Evolutionary conservation across 1,140 invertebrate species (phyloP), one percentile per base, ranked within the genome.

Genomic region (Nebria ingens): DNA sequence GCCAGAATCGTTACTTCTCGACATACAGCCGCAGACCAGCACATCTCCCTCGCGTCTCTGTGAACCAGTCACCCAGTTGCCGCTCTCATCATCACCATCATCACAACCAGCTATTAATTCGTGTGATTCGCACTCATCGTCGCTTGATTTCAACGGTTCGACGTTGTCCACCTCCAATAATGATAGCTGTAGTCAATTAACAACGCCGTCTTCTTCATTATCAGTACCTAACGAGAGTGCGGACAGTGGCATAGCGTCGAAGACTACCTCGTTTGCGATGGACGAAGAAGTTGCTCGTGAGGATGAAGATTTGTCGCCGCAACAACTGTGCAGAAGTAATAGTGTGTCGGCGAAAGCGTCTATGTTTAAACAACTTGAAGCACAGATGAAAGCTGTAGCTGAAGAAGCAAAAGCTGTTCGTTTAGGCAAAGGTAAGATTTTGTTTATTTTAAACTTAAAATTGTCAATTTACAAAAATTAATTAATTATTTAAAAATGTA

Each of bases 311-410:
- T 9, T 11, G 4, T 22, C 19, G 19, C 21, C 21, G 25, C 38
- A 34, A 49, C 34, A 49, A 25, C 64, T 82, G 42, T 70, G 72
- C 23, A 77, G 77, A 51, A 79, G 76, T 61, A 78, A 76, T 60
- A 81, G 79, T 56, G 80, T 82, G 6, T 76, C 78, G 2, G 79
- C 77, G 17, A 67, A 75, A 58, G 79, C 79, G 40, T 79, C 73
- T 57, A 76, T 82, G 74, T 82, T 80, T 71, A 76, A 79, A 62
- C 76, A 80, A 59, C 59, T 82, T 60, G 79, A 82, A 58, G 71
- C 79, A 59, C 74, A 80, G 61, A 68, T 68, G 65, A 71, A 70
- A 53, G 60, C 62, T 9, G 61, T 67, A 6, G 71, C 66, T 3
- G 64, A 73, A 54, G 71, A 73, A 54, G 65, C 67, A 0, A 69